phyloP scores from a whole-genome alignment of 2,888 invertebrate genomes.

The Hydraecia micacea region DNA sequence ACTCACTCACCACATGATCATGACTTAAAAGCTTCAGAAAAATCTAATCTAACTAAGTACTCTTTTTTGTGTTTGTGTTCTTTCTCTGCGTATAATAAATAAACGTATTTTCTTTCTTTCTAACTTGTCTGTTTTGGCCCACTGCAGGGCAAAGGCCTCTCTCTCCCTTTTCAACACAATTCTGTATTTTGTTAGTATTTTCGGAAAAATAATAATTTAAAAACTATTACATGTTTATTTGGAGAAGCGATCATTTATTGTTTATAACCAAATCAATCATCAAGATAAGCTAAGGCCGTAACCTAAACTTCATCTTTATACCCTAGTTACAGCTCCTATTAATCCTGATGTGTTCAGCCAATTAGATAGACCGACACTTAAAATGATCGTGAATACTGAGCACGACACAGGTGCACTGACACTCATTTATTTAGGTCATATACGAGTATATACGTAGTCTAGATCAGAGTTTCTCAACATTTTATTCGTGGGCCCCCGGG shows the following conservation, averaged over 20 bases:
- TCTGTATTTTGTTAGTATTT: too few species aligned
- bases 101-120: too few species aligned
- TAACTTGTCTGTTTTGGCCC: too few species aligned
- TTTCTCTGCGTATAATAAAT: too few species aligned
- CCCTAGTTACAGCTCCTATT: neutral
- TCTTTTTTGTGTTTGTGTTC: too few species aligned
- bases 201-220: neutral
- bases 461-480: conserved; percentile 18
- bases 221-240: neutral
- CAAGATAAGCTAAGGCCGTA: neutral
- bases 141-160: too few species aligned
- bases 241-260: neutral
- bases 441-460: conserved; percentile 1
- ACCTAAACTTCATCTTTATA: conserved; percentile 1
- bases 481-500: neutral
- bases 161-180: too few species aligned
- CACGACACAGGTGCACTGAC: conserved; percentile 50
- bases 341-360: conserved; percentile 30
- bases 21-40: neutral
- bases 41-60: too few species aligned
- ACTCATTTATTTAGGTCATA: conserved; percentile 50
- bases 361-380: conserved; percentile 45
- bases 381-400: conserved; percentile 52
- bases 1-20: too few species aligned
- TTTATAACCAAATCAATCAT: neutral